A percentile compares a stretch with the other conserved stretches of the same genome.
phyloP scores from a whole-genome alignment of 2,797 vertebrate genomes.

The Falco biarmicus region DNA sequence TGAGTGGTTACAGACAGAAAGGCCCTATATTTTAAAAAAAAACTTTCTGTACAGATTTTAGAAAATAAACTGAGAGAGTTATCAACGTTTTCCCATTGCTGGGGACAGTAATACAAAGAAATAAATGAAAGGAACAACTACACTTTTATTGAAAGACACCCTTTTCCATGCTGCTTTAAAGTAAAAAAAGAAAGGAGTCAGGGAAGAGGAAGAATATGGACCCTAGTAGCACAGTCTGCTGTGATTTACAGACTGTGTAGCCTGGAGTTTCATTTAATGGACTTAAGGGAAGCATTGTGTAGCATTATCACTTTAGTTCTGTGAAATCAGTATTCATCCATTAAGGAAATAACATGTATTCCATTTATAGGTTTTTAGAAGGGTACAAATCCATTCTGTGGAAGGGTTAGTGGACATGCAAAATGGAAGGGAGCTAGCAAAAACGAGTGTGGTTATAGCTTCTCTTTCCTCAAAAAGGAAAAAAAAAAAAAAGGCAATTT shows the following conservation, averaged over 20 bases:
- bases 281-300: background rate
- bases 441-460: background rate
- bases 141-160: background rate
- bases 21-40: background rate
- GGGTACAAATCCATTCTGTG: background rate
- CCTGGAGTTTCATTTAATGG: slow-evolving; percentile 45
- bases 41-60: background rate
- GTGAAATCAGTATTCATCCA: background rate
- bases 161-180: background rate
- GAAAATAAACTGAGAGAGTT: background rate
- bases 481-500: slow-evolving; percentile 39
- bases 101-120: background rate
- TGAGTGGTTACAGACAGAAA: background rate
- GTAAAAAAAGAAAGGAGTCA: background rate
- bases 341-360: slow-evolving; percentile 27
- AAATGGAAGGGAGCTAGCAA: slow-evolving; percentile 2
- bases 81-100: background rate
- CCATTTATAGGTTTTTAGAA: slow-evolving; percentile 9
- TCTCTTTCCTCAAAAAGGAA: background rate
- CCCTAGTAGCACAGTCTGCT: background rate
- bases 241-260: background rate
- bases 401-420: background rate
- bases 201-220: background rate
- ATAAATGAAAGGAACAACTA: background rate
- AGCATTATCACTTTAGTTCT: slow-evolving; percentile 16